These are phyloP conservation scores for Ctena decussata DNA, from an alignment of 2,888 invertebrate genomes.

Conservation along the genomic window DNA sequence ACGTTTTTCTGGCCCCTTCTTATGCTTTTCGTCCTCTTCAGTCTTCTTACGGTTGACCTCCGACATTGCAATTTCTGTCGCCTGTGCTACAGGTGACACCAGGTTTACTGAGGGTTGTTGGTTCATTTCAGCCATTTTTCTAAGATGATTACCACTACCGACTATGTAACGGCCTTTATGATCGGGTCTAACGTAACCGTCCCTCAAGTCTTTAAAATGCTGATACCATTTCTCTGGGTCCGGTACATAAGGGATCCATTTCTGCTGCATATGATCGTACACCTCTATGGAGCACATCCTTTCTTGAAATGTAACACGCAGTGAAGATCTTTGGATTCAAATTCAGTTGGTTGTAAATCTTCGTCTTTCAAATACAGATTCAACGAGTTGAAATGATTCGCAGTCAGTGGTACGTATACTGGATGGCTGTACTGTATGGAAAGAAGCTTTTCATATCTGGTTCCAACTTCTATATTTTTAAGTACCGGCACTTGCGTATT, in stretches of 20 bases:
- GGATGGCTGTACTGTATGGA: background rate
- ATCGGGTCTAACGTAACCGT: too few relatives aligned
- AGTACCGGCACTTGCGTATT: background rate
- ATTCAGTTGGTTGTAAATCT: constrained; percentile 16
- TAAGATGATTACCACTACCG: constrained; percentile 28
- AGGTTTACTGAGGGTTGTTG: too few relatives aligned
- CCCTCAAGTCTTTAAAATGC: too few relatives aligned
- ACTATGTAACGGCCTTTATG: constrained; percentile 32
- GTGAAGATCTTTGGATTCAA: constrained; percentile 25
- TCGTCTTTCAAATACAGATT: constrained; percentile 20
- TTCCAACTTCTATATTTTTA: background rate
- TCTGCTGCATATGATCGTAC: too few relatives aligned
- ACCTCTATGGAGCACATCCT: constrained; percentile 47
- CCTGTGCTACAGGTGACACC: too few relatives aligned
- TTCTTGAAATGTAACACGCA: too few relatives aligned
- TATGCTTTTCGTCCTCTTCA: background rate
- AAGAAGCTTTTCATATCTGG: background rate
- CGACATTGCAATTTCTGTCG: too few relatives aligned
- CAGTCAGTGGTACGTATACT: background rate
- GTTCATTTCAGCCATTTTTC: constrained; percentile 33
- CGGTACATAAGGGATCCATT: too few relatives aligned
- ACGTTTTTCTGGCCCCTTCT: too few relatives aligned
- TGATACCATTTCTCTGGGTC: too few relatives aligned
- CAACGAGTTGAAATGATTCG: background rate
- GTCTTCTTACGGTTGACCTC: background rate